A percentile compares a stretch with the other conserved stretches of the same genome.
Evolutionary conservation across 2,113 vertebrate genomes (phyloP).

Genomic region (Brachyhypopomus gauderio): DNA sequence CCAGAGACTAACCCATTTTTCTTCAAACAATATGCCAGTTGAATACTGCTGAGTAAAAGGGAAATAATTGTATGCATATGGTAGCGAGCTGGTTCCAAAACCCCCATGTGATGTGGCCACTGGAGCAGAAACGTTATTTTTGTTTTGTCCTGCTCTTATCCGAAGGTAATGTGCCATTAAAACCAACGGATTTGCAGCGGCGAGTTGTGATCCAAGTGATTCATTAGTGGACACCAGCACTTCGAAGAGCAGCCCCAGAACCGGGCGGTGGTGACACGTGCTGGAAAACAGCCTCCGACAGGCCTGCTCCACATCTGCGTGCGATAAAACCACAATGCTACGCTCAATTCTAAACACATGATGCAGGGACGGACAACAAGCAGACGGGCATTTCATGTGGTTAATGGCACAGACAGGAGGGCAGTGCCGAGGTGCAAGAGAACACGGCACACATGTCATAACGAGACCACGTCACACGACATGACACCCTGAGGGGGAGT

Average conservation of each 20-base stretch:
- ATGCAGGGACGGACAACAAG: conserved; percentile 22
- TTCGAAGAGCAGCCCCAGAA: conserved; percentile 1
- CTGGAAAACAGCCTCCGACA: conserved; percentile 2
- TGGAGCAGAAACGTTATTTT: conserved; percentile 51
- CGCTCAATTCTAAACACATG: conserved; percentile 19
- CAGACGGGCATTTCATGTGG: conserved; percentile 16
- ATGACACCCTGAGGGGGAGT: background rate
- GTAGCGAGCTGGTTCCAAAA: conserved; percentile 39
- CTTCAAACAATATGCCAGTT: conserved; percentile 20
- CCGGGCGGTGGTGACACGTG: background rate
- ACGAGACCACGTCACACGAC: background rate
- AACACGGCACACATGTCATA: conserved; percentile 14
- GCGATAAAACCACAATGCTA: conserved; percentile 31
- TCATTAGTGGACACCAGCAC: conserved; percentile 30
- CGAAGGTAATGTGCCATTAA: conserved; percentile 43
- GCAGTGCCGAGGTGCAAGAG: conserved; percentile 19
- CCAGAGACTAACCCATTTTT: background rate
- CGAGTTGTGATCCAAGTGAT: conserved; percentile 22
- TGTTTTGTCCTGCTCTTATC: conserved; percentile 43
- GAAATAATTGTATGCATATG: conserved; percentile 53
- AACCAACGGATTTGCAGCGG: conserved; percentile 45
- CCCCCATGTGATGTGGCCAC: conserved; percentile 32
- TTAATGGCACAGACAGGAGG: conserved; percentile 12
- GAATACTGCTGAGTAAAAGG: conserved; percentile 15
- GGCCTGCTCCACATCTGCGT: conserved; percentile 27